Conservation (phyloP, 2,113 vertebrate genomes). For the Verasper variegatus region DNA sequence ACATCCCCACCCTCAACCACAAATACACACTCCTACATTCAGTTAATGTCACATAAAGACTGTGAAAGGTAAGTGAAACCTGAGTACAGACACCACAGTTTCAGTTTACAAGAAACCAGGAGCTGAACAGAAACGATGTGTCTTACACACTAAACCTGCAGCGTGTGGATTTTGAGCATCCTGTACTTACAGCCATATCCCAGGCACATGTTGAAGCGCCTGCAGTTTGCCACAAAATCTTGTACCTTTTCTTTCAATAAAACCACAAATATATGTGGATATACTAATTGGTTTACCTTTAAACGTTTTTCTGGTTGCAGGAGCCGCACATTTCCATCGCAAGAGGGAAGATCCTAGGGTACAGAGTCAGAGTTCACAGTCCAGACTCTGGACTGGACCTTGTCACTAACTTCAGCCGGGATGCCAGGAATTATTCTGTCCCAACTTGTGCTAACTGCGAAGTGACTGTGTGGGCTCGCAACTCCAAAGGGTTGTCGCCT, state of each 20-base stretch:
- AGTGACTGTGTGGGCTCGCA: constrained; percentile 71
- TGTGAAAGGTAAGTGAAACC: constrained; percentile 68
- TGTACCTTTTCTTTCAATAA: neutral
- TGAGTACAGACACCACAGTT: constrained; percentile 63
- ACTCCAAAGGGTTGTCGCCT: constrained; percentile 80
- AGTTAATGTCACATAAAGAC: constrained; percentile 26
- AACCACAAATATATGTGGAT: too few species aligned
- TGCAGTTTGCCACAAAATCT: too few species aligned
- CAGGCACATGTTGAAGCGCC: neutral
- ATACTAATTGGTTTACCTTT: too few species aligned
- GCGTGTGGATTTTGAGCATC: neutral
- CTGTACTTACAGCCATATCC: neutral
- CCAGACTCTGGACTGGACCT: neutral
- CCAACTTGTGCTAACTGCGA: constrained; percentile 58
- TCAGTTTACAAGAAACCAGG: constrained; percentile 79
- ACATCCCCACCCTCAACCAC: neutral
- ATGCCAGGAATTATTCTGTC: neutral
- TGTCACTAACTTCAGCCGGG: neutral
- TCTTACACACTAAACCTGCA: constrained; percentile 20
- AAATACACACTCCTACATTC: constrained; percentile 5
- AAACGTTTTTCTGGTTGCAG: constrained; percentile 57
- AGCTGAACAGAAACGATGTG: constrained; percentile 76
- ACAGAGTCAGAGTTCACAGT: constrained; percentile 57
- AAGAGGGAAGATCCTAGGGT: constrained; percentile 73
- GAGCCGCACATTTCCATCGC: constrained; percentile 51